Conservation (phyloP, 2,797 vertebrate species). For the Onychomys leucogaster region DNA sequence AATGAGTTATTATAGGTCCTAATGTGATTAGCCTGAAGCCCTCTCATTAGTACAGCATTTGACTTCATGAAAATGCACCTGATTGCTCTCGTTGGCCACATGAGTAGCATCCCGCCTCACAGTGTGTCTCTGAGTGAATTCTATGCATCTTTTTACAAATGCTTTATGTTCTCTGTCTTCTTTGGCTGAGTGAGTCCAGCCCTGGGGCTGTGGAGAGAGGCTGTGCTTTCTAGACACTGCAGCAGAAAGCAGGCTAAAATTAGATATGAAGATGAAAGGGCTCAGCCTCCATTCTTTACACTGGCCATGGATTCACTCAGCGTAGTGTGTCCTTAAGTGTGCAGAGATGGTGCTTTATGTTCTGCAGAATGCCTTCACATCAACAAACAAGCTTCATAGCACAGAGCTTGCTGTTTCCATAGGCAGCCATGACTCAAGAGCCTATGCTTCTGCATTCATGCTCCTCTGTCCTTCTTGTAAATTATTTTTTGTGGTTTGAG, state of each 20-base stretch:
- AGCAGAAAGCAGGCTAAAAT: neutral
- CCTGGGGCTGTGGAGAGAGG: neutral
- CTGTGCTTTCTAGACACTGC: neutral
- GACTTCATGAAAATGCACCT: neutral
- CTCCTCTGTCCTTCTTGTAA: neutral
- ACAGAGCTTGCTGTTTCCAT: neutral
- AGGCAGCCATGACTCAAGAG: neutral
- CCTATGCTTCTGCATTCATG: neutral
- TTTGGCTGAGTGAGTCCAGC: neutral
- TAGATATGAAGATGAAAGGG: conserved; percentile 35
- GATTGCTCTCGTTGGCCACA: neutral
- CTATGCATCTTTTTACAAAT: neutral
- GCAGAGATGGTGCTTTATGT: conserved; percentile 27
- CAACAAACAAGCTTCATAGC: neutral
- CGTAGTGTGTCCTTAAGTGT: neutral
- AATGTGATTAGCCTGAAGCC: neutral
- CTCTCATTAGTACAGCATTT: neutral
- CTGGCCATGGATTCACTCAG: neutral
- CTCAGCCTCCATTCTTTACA: neutral
- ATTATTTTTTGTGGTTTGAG: neutral
- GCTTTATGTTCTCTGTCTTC: neutral
- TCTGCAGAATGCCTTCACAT: neutral
- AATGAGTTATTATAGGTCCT: conserved; percentile 19
- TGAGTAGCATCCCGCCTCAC: neutral
- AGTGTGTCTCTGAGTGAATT: neutral